Conservation (phyloP, 2,888 invertebrate species). For the Nycteola revayana region DNA sequence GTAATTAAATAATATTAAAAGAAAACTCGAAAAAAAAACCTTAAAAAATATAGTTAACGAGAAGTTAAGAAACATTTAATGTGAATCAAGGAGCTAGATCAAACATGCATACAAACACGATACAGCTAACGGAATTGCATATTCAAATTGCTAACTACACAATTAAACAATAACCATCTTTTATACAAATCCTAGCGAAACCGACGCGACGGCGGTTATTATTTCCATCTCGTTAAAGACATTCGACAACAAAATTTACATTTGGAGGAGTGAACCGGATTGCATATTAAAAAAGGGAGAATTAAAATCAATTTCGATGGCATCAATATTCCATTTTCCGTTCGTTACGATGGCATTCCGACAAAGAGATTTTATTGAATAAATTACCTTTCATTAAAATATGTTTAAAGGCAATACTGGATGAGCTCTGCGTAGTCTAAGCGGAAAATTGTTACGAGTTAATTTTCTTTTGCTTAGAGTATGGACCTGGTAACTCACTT, state of each 20-base stretch:
- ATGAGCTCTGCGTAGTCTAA: slow-evolving; percentile 15
- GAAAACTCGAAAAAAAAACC: no score
- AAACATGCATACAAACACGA: slow-evolving; percentile 34
- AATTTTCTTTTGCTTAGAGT: slow-evolving; percentile 17
- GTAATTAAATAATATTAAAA: no score
- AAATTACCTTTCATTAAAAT: slow-evolving; percentile 72
- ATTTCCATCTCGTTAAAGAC: slow-evolving; percentile 10
- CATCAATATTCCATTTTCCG: slow-evolving; percentile 71
- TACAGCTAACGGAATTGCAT: slow-evolving; percentile 25
- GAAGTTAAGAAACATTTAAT: no score
- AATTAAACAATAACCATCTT: slow-evolving; percentile 17
- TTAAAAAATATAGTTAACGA: no score
- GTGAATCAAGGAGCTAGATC: slow-evolving; percentile 13
- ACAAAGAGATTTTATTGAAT: slow-evolving; percentile 76
- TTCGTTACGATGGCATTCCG: slow-evolving; percentile 59
- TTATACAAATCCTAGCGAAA: slow-evolving; percentile 9
- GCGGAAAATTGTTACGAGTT: slow-evolving; percentile 21
- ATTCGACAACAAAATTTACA: slow-evolving; percentile 18
- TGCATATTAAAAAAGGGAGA: slow-evolving; percentile 46
- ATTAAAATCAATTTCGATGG: slow-evolving; percentile 60
- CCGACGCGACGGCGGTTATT: slow-evolving; percentile 10
- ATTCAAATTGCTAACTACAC: slow-evolving; percentile 27
- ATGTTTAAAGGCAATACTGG: slow-evolving; percentile 41
- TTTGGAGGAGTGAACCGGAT: slow-evolving; percentile 32
- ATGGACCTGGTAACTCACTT: slow-evolving; percentile 8